Conservation (phyloP, 2,113 vertebrate genomes). For the Azemiops feae region DNA sequence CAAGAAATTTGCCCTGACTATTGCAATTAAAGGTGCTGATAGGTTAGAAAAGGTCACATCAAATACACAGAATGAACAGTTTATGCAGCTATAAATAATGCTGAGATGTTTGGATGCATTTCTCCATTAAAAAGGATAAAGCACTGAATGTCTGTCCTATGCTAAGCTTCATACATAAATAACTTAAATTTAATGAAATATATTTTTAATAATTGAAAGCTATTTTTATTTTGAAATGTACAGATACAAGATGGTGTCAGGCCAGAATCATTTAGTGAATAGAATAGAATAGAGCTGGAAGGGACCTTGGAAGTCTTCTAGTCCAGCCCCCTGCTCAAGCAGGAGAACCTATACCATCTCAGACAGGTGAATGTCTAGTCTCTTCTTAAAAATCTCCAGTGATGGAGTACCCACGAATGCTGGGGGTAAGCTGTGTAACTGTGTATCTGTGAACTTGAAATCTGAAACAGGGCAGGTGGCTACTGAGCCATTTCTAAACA, state of each 20-base stretch:
- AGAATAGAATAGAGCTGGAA: too few relatives aligned
- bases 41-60: constrained; percentile 11
- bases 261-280: background rate
- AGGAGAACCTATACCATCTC: too few relatives aligned
- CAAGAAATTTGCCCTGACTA: constrained; percentile 4
- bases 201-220: background rate
- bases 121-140: background rate
- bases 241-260: background rate
- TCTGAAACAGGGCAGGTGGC: background rate
- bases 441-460: background rate
- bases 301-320: too few relatives aligned
- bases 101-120: constrained; percentile 1
- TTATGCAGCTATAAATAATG: background rate
- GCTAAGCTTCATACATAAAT: background rate
- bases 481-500: background rate
- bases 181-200: background rate
- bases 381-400: too few relatives aligned
- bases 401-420: too few relatives aligned
- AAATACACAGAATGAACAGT: background rate
- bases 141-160: background rate
- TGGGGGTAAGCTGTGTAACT: background rate
- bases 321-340: too few relatives aligned
- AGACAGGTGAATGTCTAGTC: too few relatives aligned
- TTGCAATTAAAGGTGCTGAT: constrained; percentile 10
- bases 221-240: background rate